These are phyloP conservation scores for Eutrigla gurnardus DNA, from an alignment of 2,797 vertebrate species.

Conservation along the genomic window DNA sequence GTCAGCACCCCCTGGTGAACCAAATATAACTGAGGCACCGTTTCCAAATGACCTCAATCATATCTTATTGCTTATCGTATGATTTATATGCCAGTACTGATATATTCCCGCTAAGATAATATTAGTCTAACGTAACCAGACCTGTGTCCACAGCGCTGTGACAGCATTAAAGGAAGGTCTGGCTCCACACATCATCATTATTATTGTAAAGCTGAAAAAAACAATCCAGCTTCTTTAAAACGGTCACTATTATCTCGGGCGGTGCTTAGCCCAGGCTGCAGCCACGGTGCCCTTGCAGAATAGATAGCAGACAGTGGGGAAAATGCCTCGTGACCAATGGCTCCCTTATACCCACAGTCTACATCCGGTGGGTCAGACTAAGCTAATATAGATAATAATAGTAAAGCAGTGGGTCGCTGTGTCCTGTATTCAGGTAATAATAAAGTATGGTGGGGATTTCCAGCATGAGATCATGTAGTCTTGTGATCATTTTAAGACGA, in stretches of 20 bases:
- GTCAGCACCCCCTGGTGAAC: not conserved
- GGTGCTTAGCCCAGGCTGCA: not conserved
- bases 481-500: not conserved
- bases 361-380: not conserved
- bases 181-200: not conserved
- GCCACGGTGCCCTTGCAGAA: not conserved
- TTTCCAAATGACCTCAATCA: not conserved
- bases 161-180: not conserved
- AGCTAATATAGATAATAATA: not conserved
- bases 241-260: not conserved
- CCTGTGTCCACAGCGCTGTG: not conserved
- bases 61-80: not conserved
- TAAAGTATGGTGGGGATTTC: not conserved
- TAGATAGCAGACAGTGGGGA: not conserved
- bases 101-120: not conserved
- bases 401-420: not conserved
- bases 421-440: not conserved
- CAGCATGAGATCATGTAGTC: not conserved
- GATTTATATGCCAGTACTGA: not conserved
- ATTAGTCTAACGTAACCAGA: not conserved
- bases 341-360: not conserved
- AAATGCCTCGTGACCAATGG: not conserved
- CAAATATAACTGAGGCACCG: not conserved
- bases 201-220: not conserved
- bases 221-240: not conserved